Evolutionary conservation across 2,888 invertebrate species (phyloP).

Genomic region (Eristalis tenax): DNA sequence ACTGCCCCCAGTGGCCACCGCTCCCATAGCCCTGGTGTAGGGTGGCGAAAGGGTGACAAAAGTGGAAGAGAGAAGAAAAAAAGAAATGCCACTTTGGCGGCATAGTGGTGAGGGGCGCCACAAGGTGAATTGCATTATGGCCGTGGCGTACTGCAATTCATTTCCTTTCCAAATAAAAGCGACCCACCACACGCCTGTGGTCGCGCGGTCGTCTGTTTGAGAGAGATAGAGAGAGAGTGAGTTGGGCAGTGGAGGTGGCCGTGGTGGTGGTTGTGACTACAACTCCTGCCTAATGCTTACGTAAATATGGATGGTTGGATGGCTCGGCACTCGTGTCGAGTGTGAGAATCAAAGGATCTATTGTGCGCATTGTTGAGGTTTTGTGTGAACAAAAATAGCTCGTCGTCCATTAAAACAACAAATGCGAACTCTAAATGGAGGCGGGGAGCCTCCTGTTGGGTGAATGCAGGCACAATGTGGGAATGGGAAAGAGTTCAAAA

Average conservation of each 20-base stretch:
- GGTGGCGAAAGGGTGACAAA: constrained; percentile 39
- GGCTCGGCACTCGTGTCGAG: constrained; percentile 11
- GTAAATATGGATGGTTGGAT: constrained; percentile 24
- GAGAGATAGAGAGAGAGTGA: neutral
- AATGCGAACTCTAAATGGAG: neutral
- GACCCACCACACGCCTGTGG: constrained; percentile 41
- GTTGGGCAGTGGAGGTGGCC: neutral
- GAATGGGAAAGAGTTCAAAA: constrained; percentile 22
- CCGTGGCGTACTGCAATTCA: constrained; percentile 64
- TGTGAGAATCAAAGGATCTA: constrained; percentile 50
- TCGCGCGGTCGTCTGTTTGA: constrained; percentile 3
- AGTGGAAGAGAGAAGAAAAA: constrained; percentile 11
- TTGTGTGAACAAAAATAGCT: constrained; percentile 64
- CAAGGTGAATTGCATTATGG: constrained; percentile 70
- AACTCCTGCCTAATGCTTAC: constrained; percentile 46
- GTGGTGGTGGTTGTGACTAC: constrained; percentile 17
- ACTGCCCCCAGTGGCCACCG: neutral
- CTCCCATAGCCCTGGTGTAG: neutral
- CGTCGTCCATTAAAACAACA: constrained; percentile 34
- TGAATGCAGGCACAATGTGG: neutral
- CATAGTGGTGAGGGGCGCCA: constrained; percentile 53
- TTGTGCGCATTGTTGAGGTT: constrained; percentile 53
- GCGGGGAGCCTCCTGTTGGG: neutral
- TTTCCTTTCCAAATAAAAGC: constrained; percentile 61
- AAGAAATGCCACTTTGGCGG: constrained; percentile 56